Base-by-base conservation (phyloP, 2,888 invertebrate species). In the Catocala sponsa region DNA sequence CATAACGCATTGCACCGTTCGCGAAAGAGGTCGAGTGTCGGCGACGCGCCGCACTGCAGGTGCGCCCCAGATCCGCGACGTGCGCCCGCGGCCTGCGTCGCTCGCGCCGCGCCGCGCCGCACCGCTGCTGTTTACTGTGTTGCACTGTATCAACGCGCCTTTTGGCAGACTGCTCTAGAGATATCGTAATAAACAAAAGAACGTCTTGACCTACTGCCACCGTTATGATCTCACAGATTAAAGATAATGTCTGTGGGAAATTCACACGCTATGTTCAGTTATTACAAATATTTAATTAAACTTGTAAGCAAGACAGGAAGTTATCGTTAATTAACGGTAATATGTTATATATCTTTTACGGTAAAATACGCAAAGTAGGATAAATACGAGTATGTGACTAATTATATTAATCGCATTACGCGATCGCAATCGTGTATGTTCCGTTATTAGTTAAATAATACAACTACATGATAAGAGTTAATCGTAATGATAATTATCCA, bases 21-120 rank as follows among this genome's bases (percentile, higher is more conserved):
- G 70, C 63, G 71, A 84, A 87, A 80, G 79, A 81, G 88, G 88
- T 85, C 87, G 82, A 83, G 86, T 68, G 75, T 52, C 71, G 75
- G 32, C 53, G 77, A 48, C 25, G 25, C 6, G 35, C 35, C 88
- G 92, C 92, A 92, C 72, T 92, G 92, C 92, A 91, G 92, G 90
- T 88, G 88, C 90, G 91, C 86, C 92, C 91, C 86, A 89, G 83
- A 87, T 91, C 50, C 15, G 59, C 2, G 25, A 25, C 48, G 32
- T 48, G 49, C 49, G 33, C 75, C 62, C 7, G 43, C 56, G 38
- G 54, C 61, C 70, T 63, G 68, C 60, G 63, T 52, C 65, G 62
- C 58, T 12, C 56, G 13, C n/a, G 35, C 51, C 64, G 65, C 63
- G 55, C 65, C 60, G 68, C 57, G 55, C 65, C 43, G 62, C 13